A percentile compares a stretch with the other conserved stretches of the same genome.
Conservation (phyloP, 2,888 invertebrate genomes). For the Brachyopa scutellaris region DNA sequence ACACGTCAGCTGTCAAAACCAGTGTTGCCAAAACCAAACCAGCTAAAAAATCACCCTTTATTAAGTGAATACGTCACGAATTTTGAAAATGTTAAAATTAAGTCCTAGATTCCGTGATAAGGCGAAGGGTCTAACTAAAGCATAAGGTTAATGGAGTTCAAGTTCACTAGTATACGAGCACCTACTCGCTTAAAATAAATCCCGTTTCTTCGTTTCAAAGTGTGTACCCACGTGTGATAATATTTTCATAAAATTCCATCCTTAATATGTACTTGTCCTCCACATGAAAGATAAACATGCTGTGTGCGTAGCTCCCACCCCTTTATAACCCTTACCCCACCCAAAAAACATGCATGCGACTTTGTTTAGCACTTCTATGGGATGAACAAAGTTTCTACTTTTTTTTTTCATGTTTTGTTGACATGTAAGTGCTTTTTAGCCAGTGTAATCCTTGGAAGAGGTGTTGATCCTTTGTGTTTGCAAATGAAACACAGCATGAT, state of each 20-base stretch:
- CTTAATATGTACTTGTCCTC: too few relatives aligned
- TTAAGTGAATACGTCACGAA: too few relatives aligned
- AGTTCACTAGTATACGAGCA: not conserved
- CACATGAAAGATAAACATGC: too few relatives aligned
- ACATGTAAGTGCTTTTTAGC: slow-evolving; percentile 60
- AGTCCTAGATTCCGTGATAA: not conserved
- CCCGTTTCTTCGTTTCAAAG: slow-evolving; percentile 2
- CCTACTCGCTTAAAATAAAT: too few relatives aligned
- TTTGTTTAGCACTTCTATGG: slow-evolving; percentile 3
- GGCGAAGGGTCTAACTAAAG: too few relatives aligned
- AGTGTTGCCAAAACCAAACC: too few relatives aligned
- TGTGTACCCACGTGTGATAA: slow-evolving; percentile 17
- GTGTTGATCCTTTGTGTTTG: slow-evolving; percentile 46
- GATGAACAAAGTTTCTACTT: too few relatives aligned
- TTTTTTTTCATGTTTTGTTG: too few relatives aligned
- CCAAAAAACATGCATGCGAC: slow-evolving; percentile 22
- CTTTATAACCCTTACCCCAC: not conserved
- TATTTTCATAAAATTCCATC: slow-evolving; percentile 9
- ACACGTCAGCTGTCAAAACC: too few relatives aligned
- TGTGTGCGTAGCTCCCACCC: not conserved
- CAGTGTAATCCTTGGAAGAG: slow-evolving; percentile 52
- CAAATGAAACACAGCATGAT: slow-evolving; percentile 41
- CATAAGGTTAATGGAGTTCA: not conserved
- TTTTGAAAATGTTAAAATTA: too few relatives aligned
- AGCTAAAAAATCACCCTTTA: too few relatives aligned